Conservation (phyloP, 1,140 invertebrate genomes). For the Andricus grossulariae region DNA sequence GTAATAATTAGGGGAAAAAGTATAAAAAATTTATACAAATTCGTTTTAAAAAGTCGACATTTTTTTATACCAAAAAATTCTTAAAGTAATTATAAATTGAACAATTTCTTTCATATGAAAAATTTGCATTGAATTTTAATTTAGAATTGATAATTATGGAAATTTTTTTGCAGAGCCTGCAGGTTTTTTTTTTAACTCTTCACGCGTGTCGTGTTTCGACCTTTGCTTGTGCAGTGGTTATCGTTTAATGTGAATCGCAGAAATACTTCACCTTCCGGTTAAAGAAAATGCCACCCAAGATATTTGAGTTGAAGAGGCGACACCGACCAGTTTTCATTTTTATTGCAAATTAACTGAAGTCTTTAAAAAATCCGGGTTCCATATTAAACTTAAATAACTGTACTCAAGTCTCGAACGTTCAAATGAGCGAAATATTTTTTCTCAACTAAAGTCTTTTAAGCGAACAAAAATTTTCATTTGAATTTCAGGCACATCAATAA, state of each 20-base stretch:
- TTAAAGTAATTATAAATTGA: too few species aligned
- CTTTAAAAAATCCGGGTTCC: not conserved
- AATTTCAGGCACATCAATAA: not conserved
- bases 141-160: too few species aligned
- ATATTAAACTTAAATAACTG: not conserved
- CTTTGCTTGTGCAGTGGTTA: conserved; percentile 23
- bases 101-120: too few species aligned
- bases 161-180: not conserved
- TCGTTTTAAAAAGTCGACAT: too few species aligned
- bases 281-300: conserved; percentile 21
- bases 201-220: conserved; percentile 13
- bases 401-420: too few species aligned
- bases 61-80: too few species aligned
- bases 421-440: not conserved
- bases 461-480: not conserved
- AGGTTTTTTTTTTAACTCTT: conserved; percentile 11
- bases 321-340: not conserved
- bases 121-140: too few species aligned
- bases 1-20: too few species aligned
- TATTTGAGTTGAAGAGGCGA: not conserved
- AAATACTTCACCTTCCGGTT: conserved; percentile 20
- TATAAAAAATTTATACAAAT: too few species aligned
- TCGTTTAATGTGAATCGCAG: conserved; percentile 18
- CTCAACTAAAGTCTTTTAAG: not conserved
- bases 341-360: not conserved